Evolutionary conservation across 2,888 invertebrate genomes (phyloP), one percentile per base, ranked within the genome.

Genomic region (Heteromurus nitidus): DNA sequence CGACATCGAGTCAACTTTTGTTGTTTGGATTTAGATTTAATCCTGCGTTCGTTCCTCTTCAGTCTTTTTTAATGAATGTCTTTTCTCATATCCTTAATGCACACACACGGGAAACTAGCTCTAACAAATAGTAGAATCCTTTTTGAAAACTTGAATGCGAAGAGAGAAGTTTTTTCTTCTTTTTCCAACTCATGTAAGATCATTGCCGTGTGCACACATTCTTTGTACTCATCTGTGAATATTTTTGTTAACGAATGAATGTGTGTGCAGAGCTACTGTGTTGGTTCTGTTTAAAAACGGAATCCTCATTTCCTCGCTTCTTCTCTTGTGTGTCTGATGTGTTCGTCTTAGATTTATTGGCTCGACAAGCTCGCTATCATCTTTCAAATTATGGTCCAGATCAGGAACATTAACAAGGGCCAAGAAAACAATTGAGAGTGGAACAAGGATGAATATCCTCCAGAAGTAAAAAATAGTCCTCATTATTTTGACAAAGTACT

Each of bases 311-410:
- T 36, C 36, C 36, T 36, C 13, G 36, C 36, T 36, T 13, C 31
- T 36, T 30, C 28, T 50, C 24, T 69, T 31, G 20, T 16, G 26
- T 28, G 22, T 73, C 1, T 67, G 53, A 50, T 58, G n/a, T n/a
- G 75, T 47, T 67, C 16, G 16, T 47, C 9, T 44, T 30, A 69
- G 70, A 77, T 77, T 77, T 77, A 77, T 77, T 77, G 30, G 60
- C 20, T 64, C 42, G 77, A 77, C 77, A 77, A 64, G 64, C 77
- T 70, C 77, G n/a, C 77, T 69, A 62, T 77, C 77, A 77, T 77
- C 64, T 77, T 77, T 77, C 77, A 77, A 77, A 70, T 77, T 77
- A 70, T 70, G 70, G 69, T 70, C 77, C 62, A 77, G 77, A 70
- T 77, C 70, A 22, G 70, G 47, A 47, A 13, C 76, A 69, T 69